These are phyloP conservation scores for Sepiola atlantica DNA, from an alignment of 2,888 invertebrate genomes.

Conservation along the genomic window DNA sequence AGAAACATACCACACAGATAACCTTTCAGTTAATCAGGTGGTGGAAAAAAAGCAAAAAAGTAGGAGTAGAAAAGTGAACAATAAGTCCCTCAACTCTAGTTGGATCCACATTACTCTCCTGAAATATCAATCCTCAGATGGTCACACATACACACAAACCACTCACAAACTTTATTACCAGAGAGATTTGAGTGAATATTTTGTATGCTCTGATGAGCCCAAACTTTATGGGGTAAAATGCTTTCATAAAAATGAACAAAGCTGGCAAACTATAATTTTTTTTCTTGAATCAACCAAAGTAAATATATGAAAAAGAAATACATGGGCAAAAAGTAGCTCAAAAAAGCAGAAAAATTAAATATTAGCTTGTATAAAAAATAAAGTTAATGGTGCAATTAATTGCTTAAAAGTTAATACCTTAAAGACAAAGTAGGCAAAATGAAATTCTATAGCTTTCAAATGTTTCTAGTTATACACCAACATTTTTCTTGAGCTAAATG, in stretches of 20 bases:
- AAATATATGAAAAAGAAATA: not conserved
- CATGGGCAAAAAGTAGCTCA: not conserved
- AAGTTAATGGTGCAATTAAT: not conserved
- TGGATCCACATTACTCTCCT: not conserved
- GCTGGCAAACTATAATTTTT: not conserved
- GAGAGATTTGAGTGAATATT: not conserved
- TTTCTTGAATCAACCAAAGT: not conserved
- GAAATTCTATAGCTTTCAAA: not conserved
- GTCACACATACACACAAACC: not conserved
- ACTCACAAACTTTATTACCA: not conserved
- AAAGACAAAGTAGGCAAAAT: not conserved
- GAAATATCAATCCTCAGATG: not conserved
- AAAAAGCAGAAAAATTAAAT: not conserved
- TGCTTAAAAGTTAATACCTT: not conserved
- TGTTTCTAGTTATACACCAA: not conserved
- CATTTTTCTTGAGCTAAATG: not conserved
- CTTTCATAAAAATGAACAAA: not conserved
- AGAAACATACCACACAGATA: slow-evolving; percentile 6
- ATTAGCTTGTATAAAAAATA: not conserved
- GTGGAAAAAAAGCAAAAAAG: slow-evolving; percentile 6
- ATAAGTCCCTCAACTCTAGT: slow-evolving; percentile 1
- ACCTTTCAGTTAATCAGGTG: not conserved
- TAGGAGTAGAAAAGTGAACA: not conserved
- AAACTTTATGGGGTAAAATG: not conserved
- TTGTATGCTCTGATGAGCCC: not conserved